These are phyloP conservation scores for Paramisgurnus dabryanus DNA, from an alignment of 2,113 vertebrate species.

Conservation along the genomic window DNA sequence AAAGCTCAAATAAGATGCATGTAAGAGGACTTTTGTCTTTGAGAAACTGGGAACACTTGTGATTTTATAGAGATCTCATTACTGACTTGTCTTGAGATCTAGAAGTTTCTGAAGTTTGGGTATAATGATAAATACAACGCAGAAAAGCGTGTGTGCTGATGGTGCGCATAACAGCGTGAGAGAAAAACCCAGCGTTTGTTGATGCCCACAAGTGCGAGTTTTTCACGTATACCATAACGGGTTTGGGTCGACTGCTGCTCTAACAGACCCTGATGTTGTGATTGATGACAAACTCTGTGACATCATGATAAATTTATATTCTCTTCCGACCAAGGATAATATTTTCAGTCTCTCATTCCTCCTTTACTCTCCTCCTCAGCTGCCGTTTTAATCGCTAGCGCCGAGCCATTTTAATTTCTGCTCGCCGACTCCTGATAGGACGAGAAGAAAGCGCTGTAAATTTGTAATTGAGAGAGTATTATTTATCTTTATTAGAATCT, in stretches of 20 bases:
- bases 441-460: conserved; percentile 67
- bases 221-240: conserved; percentile 40
- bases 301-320: conserved; percentile 68
- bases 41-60: too few relatives aligned
- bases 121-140: background rate
- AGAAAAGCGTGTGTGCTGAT: background rate
- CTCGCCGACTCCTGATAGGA: conserved; percentile 60
- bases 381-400: conserved; percentile 57
- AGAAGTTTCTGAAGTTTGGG: background rate
- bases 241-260: conserved; percentile 66
- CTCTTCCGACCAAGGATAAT: conserved; percentile 61
- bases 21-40: too few relatives aligned
- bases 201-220: background rate
- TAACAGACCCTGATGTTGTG: conserved; percentile 77
- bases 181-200: background rate
- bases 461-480: conserved; percentile 72
- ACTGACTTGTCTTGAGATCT: background rate
- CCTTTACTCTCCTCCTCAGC: background rate
- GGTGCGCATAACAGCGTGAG: background rate
- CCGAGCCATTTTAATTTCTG: conserved; percentile 46
- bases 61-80: conserved; percentile 2
- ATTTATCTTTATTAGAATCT: conserved; percentile 81
- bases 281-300: conserved; percentile 75
- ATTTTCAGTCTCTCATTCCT: conserved; percentile 31
- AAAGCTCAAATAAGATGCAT: too few relatives aligned